Base-by-base conservation (phyloP, 1,140 invertebrate species). In the Xylocopa sonorina region DNA sequence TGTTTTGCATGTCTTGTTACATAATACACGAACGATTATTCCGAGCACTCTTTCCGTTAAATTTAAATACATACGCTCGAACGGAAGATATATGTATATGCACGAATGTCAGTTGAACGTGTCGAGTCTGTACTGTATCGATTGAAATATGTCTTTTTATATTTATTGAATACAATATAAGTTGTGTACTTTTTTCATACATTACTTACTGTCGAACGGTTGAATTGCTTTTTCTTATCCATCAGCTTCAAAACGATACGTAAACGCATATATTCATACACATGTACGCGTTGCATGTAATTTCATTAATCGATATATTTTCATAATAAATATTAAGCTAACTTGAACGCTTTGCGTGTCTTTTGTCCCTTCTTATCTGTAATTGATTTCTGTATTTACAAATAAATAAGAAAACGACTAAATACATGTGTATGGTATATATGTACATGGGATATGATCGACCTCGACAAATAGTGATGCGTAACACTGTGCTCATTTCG, bases 11-110 rank as follows among this genome's bases (percentile, higher is more conserved):
- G 86, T 90, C 63, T 78, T 80, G 89, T 91, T 91, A 82, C 88
- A 83, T 85, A 91, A 91, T 89, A 79, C 80, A 79, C 74, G 67
- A 86, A 87, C 82, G 82, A 90, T 90, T 91, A 89, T 89, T 88
- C 62, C 82, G 69, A 69, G 80, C 83, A 83, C 58, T 68, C 67
- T 62, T 78, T 78, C 68, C 69, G 76, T 62, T 73, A 34, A 73
- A 72, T 73, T 73, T 57, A 63, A 73, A 78, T 78, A 63, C n/a
- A n/a, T n/a, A n/a, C n/a, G n/a, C 50, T 41, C 68, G 24, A 51
- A 68, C 32, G 43, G 53, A 60, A 58, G 41, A 55, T 43, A 48
- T 32, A 55, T 43, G 38, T 32, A 38, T 38, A 38, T 9, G 29
- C 43, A 34, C 27, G 50, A 60, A 24, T 24, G 16, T 69, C 64